These are phyloP conservation scores for Drosophila nebulosa DNA, from an alignment of 1,140 invertebrate species.

Conservation along the genomic window DNA sequence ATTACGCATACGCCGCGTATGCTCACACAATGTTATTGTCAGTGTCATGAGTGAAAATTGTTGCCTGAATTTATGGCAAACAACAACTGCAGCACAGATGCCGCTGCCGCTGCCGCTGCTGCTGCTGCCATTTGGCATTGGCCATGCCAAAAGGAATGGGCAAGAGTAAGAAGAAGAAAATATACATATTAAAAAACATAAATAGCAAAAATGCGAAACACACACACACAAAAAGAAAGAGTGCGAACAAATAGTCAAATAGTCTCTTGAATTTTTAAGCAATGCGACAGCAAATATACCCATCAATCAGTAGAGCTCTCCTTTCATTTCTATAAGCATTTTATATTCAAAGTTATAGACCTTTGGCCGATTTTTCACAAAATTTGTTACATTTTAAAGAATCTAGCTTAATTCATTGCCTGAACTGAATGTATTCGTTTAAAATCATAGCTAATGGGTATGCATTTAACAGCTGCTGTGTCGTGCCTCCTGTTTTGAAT, in stretches of 20 bases:
- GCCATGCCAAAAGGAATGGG: slow-evolving; percentile 29
- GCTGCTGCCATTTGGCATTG: slow-evolving; percentile 14
- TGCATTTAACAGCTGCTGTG: background rate
- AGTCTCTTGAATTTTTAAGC: background rate
- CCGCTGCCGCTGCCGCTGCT: slow-evolving; percentile 21
- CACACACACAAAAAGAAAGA: background rate
- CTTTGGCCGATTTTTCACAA: no score
- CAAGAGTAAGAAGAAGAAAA: background rate
- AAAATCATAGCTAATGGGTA: background rate
- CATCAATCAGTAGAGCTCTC: background rate
- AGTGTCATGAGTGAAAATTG: slow-evolving; percentile 49
- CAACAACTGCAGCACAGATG: slow-evolving; percentile 29
- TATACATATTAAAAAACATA: slow-evolving; percentile 23
- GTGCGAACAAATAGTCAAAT: background rate
- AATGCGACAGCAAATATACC: background rate
- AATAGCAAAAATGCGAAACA: slow-evolving; percentile 20
- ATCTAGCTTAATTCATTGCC: no score
- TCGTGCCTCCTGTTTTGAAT: background rate
- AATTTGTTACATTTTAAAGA: no score
- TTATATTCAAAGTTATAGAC: no score
- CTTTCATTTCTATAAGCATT: no score
- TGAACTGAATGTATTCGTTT: background rate
- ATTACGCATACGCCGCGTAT: slow-evolving; percentile 11
- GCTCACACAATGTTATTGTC: slow-evolving; percentile 50
- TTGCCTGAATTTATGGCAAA: slow-evolving; percentile 58